Evolutionary conservation across 2,113 vertebrate genomes (phyloP).

Genomic region (Cyphomyrus discorhynchus): DNA sequence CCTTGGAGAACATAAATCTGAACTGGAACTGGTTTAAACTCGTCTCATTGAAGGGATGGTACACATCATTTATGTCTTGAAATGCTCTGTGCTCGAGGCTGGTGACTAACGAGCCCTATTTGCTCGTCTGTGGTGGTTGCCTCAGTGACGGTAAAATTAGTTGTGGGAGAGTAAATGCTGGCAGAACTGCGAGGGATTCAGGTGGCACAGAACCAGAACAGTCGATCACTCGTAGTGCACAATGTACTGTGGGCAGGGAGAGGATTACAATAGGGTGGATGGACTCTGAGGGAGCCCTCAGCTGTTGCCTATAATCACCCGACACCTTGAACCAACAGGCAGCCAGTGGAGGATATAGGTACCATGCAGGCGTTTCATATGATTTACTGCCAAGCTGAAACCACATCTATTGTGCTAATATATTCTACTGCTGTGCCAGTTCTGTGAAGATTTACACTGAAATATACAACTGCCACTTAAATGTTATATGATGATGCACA

Average conservation of each 20-base stretch:
- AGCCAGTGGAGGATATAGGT: neutral
- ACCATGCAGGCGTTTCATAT: neutral
- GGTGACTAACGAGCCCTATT: neutral
- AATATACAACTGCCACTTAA: neutral
- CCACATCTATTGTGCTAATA: neutral
- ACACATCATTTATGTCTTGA: conserved; percentile 2
- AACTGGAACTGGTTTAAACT: neutral
- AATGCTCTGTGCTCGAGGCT: neutral
- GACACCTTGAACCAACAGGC: neutral
- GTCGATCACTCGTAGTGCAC: conserved; percentile 1
- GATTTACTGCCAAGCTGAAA: neutral
- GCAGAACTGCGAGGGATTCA: neutral
- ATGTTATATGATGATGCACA: neutral
- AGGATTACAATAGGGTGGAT: neutral
- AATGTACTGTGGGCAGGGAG: neutral
- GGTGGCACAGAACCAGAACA: neutral
- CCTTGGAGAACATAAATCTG: conserved; percentile 2
- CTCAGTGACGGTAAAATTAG: neutral
- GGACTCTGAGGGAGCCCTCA: neutral
- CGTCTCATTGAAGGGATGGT: neutral
- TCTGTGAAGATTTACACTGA: neutral
- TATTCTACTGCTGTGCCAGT: neutral
- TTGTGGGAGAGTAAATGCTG: conserved; percentile 7
- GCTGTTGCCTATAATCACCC: neutral
- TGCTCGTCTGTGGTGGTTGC: conserved; percentile 1